These are phyloP conservation scores for Gryllus bimaculatus DNA, from an alignment of 1,140 invertebrate genomes.

Conservation along the genomic window DNA sequence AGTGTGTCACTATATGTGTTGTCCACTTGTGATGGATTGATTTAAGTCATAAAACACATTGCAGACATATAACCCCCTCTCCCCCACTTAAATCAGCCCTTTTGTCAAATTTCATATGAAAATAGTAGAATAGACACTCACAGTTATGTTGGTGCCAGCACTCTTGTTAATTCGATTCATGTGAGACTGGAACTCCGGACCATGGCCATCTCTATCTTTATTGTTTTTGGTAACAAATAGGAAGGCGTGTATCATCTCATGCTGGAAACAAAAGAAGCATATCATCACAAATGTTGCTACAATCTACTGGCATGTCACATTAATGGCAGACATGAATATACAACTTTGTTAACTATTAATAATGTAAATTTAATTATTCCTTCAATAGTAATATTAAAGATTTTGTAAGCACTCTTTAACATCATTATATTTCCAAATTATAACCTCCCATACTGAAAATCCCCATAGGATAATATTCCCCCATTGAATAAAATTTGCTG, in stretches of 20 bases:
- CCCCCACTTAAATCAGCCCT: too few relatives aligned
- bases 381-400: not conserved
- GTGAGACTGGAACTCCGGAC: conserved; percentile 84
- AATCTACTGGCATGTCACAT: not conserved
- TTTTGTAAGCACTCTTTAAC: not conserved
- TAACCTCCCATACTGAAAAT: too few relatives aligned
- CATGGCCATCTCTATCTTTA: conserved; percentile 84
- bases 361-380: not conserved
- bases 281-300: not conserved
- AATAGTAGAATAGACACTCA: conserved; percentile 33
- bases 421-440: too few relatives aligned
- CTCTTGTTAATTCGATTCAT: conserved; percentile 88
- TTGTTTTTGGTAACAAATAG: conserved; percentile 79
- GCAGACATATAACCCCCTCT: too few relatives aligned
- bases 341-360: not conserved
- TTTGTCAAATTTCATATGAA: too few relatives aligned
- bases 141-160: conserved; percentile 80
- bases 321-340: not conserved
- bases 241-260: conserved; percentile 99
- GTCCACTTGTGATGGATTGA: too few relatives aligned
- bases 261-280: conserved; percentile 41
- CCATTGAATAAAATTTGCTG: too few relatives aligned
- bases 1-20: too few relatives aligned
- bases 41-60: too few relatives aligned
- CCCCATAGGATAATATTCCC: too few relatives aligned